Base-by-base conservation (phyloP, 2,888 invertebrate species). In the Siphlonurus alternatus region DNA sequence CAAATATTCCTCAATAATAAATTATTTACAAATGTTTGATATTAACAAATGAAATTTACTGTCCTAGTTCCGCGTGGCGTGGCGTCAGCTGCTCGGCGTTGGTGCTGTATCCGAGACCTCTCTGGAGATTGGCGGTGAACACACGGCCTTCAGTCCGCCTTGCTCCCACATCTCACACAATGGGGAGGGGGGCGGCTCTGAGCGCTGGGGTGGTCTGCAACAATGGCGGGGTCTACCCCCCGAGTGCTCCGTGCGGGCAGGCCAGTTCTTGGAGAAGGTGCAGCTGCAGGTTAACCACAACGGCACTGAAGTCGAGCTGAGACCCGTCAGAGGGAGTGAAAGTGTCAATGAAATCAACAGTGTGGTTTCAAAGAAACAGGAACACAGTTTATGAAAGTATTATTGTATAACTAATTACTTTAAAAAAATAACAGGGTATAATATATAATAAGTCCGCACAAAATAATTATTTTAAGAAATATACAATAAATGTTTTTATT, bases 51-150 rank as follows among this genome's bases (percentile, higher is more conserved):
- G n/a, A n/a, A n/a, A n/a, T n/a, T n/a, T n/a, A n/a, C n/a, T n/a
- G n/a, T n/a, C n/a, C n/a, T n/a, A 71, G 71, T 71, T 70, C 65
- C 70, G 71, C 25, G 66, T 69, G 5, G 70, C 71, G 20, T 70
- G 70, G 70, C 67, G 65, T 51, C 66, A 68, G 38, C 66, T 71
- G 25, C 65, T 71, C 1, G 67, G 68, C 7, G 63, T 66, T 19
- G 61, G 61, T 2, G 25, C 61, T 7, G 53, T 61, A 23, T 56
- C 62, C 2, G 66, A 65, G 23, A 63, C 61, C n/a, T 67, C 67
- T 1, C 65, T 59, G n/a, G 66, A 66, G 59, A 63, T 62, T 1
- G 66, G 63, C 19, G 64, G 61, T 38, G 67, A 67, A 51, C 59
- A 67, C 63, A 68, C 68, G 18, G 62, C 63, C 62, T 24, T 64